phyloP scores from a whole-genome alignment of 2,888 invertebrate species.

The Aricia artaxerxes region DNA sequence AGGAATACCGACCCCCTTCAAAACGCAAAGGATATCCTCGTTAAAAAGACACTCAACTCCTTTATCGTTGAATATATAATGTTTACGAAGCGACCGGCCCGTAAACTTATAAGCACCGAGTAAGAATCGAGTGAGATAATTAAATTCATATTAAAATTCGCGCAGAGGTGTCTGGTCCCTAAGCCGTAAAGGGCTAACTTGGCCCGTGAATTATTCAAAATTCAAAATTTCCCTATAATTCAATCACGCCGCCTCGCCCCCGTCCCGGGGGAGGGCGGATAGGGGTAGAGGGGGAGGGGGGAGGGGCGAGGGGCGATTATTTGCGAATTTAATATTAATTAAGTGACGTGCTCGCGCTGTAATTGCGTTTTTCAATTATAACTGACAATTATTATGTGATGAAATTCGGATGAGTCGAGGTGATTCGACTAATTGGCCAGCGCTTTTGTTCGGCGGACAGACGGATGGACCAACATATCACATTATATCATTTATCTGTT shows the following conservation, averaged over 20 bases:
- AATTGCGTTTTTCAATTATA: conserved; percentile 80
- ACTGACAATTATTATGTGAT: conserved; percentile 77
- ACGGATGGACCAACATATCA: neutral
- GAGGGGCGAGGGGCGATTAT: conserved; percentile 69
- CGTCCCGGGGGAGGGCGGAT: conserved; percentile 55
- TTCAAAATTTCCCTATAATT: conserved; percentile 79
- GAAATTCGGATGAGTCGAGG: conserved; percentile 68
- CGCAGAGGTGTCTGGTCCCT: conserved; percentile 35
- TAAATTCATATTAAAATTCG: conserved; percentile 22
- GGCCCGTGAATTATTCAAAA: conserved; percentile 75
- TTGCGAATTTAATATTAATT: conserved; percentile 82
- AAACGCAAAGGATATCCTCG: conserved; percentile 21
- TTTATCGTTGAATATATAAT: conserved; percentile 15
- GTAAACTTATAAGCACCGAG: conserved; percentile 14
- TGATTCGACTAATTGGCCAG: conserved; percentile 65
- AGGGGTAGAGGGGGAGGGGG: conserved; percentile 55
- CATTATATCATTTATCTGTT: neutral
- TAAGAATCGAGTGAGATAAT: conserved; percentile 26
- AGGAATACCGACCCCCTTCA: conserved; percentile 2
- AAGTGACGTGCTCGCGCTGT: conserved; percentile 70
- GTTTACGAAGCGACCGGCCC: neutral
- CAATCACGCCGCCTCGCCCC: conserved; percentile 64
- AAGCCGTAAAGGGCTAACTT: conserved; percentile 70
- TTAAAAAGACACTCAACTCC: conserved; percentile 9
- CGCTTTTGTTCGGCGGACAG: conserved; percentile 29